A percentile compares a stretch with the other conserved stretches of the same genome.
phyloP scores from a whole-genome alignment of 2,888 invertebrate genomes.

The Nemotelus pantherinus region DNA sequence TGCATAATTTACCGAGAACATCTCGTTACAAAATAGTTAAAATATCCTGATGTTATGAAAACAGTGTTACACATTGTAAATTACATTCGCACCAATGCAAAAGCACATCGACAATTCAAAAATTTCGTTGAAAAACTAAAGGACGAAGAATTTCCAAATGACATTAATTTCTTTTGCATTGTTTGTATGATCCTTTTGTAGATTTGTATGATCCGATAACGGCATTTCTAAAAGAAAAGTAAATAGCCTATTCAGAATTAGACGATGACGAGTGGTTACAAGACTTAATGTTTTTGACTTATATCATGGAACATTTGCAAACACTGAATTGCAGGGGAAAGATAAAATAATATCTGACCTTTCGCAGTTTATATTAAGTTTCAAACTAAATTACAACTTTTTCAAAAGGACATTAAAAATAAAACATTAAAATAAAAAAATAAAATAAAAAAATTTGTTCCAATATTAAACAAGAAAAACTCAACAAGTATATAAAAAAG shows the following conservation, averaged over 20 bases:
- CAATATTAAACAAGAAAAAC: background rate
- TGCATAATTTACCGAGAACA: conserved; percentile 31
- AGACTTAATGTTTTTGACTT: conserved; percentile 36
- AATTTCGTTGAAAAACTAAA: background rate
- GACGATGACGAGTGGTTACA: conserved; percentile 35
- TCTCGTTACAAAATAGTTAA: conserved; percentile 25
- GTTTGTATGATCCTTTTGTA: conserved; percentile 3
- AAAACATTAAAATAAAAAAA: too few relatives aligned
- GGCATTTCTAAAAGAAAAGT: conserved; percentile 29
- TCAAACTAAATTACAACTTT: background rate
- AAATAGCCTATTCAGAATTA: conserved; percentile 19
- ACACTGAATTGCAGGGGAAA: conserved; percentile 19
- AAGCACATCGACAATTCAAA: too few relatives aligned
- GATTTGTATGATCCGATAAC: conserved; percentile 28
- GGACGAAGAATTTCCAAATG: conserved; percentile 33
- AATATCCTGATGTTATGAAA: too few relatives aligned
- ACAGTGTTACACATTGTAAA: too few relatives aligned
- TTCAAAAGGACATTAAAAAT: conserved; percentile 9
- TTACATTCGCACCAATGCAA: too few relatives aligned
- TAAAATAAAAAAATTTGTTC: too few relatives aligned
- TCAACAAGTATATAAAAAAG: conserved; percentile 29
- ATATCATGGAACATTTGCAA: conserved; percentile 36
- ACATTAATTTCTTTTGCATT: conserved; percentile 21
- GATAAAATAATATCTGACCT: conserved; percentile 19
- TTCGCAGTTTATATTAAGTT: conserved; percentile 9